Percentiles rank a stretch among this genome's conserved stretches.
Conservation (phyloP, 1,140 invertebrate genomes). For the Orius insidiosus region DNA sequence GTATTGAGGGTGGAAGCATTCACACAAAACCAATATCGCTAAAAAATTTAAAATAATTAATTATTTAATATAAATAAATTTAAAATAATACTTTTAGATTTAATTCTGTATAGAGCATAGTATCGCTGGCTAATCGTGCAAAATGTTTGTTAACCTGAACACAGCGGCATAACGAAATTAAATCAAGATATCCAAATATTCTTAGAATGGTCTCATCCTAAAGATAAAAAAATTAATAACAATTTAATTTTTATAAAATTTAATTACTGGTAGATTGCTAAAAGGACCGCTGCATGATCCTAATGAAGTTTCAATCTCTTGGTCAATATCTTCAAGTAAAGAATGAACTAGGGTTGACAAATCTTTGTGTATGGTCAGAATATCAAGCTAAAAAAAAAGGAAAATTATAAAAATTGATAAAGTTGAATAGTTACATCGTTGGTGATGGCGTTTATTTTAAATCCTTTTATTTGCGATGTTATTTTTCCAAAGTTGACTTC, state of each 20-base stretch:
- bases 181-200: slow-evolving; percentile 59
- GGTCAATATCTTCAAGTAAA: slow-evolving; percentile 15
- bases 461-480: slow-evolving; percentile 11
- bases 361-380: slow-evolving; percentile 14
- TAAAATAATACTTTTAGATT: slow-evolving; percentile 45
- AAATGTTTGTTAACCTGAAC: slow-evolving; percentile 59
- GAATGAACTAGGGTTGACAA: slow-evolving; percentile 13
- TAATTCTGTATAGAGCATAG: slow-evolving; percentile 55
- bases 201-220: slow-evolving; percentile 53
- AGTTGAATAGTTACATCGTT: slow-evolving; percentile 8
- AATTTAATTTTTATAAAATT: slow-evolving; percentile 9
- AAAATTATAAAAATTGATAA: neutral
- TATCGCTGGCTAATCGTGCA: slow-evolving; percentile 52
- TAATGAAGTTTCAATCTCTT: slow-evolving; percentile 11
- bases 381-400: slow-evolving; percentile 19
- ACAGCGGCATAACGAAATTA: slow-evolving; percentile 54
- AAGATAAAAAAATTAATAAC: slow-evolving; percentile 19
- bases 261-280: slow-evolving; percentile 27
- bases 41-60: slow-evolving; percentile 22
- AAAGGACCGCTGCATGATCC: slow-evolving; percentile 21
- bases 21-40: slow-evolving; percentile 35
- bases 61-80: too few relatives aligned
- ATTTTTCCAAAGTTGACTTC: slow-evolving; percentile 7
- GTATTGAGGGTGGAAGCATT: slow-evolving; percentile 28
- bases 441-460: slow-evolving; percentile 7